A percentile compares a stretch with the other conserved stretches of the same genome.
phyloP scores from a whole-genome alignment of 2,113 vertebrate genomes.

The Nycticebus coucang region DNA sequence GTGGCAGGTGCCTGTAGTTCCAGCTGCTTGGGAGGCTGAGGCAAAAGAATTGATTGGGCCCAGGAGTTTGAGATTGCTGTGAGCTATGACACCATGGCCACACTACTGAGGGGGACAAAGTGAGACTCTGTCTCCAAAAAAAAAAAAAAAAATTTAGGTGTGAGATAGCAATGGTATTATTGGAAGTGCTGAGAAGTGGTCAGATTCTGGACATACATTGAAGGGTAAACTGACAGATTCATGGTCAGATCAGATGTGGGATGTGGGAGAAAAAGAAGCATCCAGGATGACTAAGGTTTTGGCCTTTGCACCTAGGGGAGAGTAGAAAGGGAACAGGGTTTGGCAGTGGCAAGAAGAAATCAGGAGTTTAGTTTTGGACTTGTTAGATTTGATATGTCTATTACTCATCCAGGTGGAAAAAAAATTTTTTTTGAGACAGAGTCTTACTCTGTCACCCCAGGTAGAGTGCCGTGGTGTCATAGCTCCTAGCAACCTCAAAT shows the following conservation, averaged over 20 bases:
- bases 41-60: no score
- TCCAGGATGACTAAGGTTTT: background rate
- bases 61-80: no score
- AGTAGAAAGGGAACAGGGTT: background rate
- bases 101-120: no score
- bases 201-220: background rate
- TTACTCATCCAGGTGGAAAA: background rate
- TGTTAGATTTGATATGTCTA: background rate
- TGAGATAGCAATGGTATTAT: background rate
- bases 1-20: no score
- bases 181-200: background rate
- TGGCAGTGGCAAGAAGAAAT: background rate
- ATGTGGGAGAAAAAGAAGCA: background rate
- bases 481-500: no score
- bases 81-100: no score
- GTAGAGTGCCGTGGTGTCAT: no score
- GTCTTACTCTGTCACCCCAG: no score
- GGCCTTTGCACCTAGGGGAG: background rate
- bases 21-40: no score
- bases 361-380: background rate
- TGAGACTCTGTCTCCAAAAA: no score
- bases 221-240: background rate
- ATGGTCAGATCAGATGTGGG: background rate
- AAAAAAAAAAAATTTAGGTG: background rate
- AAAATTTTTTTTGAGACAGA: no score